A percentile compares a stretch with the other conserved stretches of the same genome.
Conservation (phyloP, 2,113 vertebrate species). For the Oriolus oriolus region DNA sequence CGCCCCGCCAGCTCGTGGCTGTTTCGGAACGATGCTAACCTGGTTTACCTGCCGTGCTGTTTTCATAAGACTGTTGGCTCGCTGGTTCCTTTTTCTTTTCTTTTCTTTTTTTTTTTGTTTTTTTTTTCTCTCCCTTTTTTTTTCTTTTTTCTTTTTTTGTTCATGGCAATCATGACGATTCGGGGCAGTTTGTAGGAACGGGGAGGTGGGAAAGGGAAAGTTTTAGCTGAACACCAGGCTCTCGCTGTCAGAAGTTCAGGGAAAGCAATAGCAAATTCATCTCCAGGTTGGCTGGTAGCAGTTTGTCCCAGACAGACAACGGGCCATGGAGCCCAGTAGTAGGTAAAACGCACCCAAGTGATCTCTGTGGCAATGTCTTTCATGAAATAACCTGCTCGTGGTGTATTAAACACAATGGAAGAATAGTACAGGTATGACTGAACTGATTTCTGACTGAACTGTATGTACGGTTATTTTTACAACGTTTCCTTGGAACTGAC, state of each 20-base stretch:
- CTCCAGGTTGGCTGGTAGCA: background rate
- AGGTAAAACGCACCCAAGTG: background rate
- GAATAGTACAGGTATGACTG: background rate
- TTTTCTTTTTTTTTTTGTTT: background rate
- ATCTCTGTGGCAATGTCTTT: background rate
- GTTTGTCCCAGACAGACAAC: background rate
- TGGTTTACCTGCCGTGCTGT: constrained; percentile 16
- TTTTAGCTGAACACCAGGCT: background rate
- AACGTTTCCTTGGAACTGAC: background rate
- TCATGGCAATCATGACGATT: background rate
- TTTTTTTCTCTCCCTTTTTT: background rate
- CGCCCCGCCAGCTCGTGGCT: background rate
- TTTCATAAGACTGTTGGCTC: background rate
- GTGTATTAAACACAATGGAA: background rate
- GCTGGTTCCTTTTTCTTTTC: background rate
- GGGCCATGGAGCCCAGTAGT: background rate
- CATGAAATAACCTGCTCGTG: background rate
- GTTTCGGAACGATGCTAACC: background rate
- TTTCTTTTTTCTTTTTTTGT: background rate
- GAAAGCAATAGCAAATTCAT: background rate
- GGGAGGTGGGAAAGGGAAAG: constrained; percentile 3
- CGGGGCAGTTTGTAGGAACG: background rate
- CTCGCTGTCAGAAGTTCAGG: background rate
- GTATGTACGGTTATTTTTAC: background rate
- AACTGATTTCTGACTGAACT: background rate